These are phyloP conservation scores for Hydroisotoma schaefferi DNA, from an alignment of 2,888 invertebrate species.

Conservation along the genomic window DNA sequence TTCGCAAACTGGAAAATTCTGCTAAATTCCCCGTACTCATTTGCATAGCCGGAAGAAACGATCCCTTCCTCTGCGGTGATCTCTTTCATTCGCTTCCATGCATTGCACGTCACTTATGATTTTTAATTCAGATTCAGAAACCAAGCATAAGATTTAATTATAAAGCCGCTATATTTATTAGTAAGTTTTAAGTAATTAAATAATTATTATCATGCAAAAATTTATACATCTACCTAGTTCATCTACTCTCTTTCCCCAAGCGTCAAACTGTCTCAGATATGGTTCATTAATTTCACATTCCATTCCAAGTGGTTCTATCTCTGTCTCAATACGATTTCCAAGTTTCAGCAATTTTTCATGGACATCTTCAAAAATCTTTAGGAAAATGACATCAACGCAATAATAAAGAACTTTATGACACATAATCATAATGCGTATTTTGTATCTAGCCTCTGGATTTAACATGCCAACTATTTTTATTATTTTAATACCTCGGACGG, in stretches of 20 bases:
- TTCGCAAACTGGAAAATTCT: slow-evolving; percentile 57
- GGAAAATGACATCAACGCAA: too few species aligned
- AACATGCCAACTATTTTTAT: too few species aligned
- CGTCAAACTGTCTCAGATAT: slow-evolving; percentile 54
- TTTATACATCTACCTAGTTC: slow-evolving; percentile 50
- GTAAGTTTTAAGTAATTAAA: neutral
- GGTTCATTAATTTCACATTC: slow-evolving; percentile 57
- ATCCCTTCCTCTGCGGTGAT: slow-evolving; percentile 59
- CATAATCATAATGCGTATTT: too few species aligned
- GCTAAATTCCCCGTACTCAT: slow-evolving; percentile 51
- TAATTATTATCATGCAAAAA: neutral
- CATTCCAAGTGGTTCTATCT: slow-evolving; percentile 54
- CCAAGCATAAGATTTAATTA: neutral
- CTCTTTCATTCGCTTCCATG: slow-evolving; percentile 57
- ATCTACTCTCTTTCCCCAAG: slow-evolving; percentile 58
- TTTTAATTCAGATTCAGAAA: neutral
- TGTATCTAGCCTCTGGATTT: neutral
- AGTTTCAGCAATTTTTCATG: slow-evolving; percentile 54
- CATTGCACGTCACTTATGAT: slow-evolving; percentile 53
- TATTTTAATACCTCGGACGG: slow-evolving; percentile 46
- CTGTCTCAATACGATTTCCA: slow-evolving; percentile 55
- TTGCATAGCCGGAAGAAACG: slow-evolving; percentile 56
- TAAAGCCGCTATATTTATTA: neutral
- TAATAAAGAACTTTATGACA: too few species aligned
- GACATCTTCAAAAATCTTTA: slow-evolving; percentile 50